phyloP scores from a whole-genome alignment of 2,888 invertebrate species.

The Chalcis sispes region DNA sequence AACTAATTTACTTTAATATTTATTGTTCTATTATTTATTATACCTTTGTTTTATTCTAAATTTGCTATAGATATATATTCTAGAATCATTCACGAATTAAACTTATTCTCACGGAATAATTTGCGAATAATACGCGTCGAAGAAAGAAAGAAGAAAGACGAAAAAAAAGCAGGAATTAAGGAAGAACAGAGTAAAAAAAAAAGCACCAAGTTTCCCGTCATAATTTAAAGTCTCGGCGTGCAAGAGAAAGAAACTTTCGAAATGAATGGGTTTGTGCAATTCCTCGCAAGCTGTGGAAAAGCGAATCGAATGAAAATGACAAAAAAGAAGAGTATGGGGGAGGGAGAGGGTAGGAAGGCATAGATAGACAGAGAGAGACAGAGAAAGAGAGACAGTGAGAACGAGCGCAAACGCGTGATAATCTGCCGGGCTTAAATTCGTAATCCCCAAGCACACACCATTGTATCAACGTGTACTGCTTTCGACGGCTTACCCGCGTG shows the following conservation, averaged over 20 bases:
- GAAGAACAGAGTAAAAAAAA: constrained; percentile 1
- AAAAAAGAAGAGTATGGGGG: constrained; percentile 17
- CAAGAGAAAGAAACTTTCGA: constrained; percentile 24
- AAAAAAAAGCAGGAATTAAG: constrained; percentile 12
- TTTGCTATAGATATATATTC: no score
- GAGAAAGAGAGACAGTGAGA: no score
- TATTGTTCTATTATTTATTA: no score
- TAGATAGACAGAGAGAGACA: no score
- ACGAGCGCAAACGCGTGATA: no score
- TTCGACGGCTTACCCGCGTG: background rate
- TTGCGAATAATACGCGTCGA: constrained; percentile 27
- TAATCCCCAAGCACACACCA: constrained; percentile 34
- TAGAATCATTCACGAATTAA: constrained; percentile 29
- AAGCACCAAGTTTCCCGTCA: constrained; percentile 32
- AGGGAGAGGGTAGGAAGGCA: no score
- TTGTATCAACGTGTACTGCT: background rate
- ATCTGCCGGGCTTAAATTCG: constrained; percentile 50
- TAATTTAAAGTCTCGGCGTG: constrained; percentile 41
- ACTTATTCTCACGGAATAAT: constrained; percentile 18
- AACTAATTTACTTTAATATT: no score
- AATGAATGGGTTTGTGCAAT: constrained; percentile 42
- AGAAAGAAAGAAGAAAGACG: background rate
- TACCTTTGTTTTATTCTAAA: no score
- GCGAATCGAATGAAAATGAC: constrained; percentile 37
- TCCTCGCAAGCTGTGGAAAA: constrained; percentile 4